Evolutionary conservation across 2,797 vertebrate species (phyloP), one percentile per base, ranked within the genome.

Genomic region (Typhlichthys subterraneus): DNA sequence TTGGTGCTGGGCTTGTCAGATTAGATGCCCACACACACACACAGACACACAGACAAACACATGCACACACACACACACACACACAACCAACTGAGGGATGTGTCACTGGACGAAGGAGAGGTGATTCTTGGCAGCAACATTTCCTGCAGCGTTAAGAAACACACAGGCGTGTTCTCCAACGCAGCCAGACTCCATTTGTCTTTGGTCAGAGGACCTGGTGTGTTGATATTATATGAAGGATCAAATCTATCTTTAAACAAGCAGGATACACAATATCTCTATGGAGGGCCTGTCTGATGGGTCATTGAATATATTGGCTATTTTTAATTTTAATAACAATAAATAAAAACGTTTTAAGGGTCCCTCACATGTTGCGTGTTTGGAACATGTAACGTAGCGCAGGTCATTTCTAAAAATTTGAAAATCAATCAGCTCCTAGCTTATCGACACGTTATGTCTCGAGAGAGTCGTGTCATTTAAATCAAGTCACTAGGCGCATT

Each of bases 21-120:
- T 23, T n/a, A 17, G 2, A 57, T 14, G 47, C 57, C 23, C 45
- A 19, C 57, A 58, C 33, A 54, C 17, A 9, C 46, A 10, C 46
- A 48, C 46, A 9, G 1, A 10, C 9, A 53, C 48, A 70, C 48
- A 15, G 67, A 59, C 49, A 65, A 23, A 63, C 56, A n/a, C 52
- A 59, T 17, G 17, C 17, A 17, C 17, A 1, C 29, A 29, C 29
- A 1, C 23, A 54, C 17, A 10, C 46, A 11, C 46, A 48, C 46
- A 9, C 10, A 11, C 10, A 11, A 12, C 11, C 46, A 23, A 6
- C 33, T 7, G 12, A 45, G 63, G 60, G 46, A 67, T 23, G 23
- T 23, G 23, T 23, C 63, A 75, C 78, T 71, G 73, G 76, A 76
- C 80, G 38, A 79, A 84, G 72, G 84, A 73, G 64, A 77, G 75